Conservation (phyloP, 2,888 invertebrate species). For the Zelleria hepariella region DNA sequence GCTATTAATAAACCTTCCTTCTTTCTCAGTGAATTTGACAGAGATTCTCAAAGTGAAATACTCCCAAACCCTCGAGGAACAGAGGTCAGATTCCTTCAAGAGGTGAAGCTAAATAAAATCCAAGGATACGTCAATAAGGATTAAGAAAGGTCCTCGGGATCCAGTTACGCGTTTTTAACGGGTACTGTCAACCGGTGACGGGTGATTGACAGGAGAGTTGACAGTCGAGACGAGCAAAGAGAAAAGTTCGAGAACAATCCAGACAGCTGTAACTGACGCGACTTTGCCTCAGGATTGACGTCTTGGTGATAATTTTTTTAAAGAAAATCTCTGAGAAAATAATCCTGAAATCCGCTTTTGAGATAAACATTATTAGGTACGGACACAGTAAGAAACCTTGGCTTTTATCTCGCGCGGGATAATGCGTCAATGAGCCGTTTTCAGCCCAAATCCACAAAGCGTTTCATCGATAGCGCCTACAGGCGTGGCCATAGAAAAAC, state of each 20-base stretch:
- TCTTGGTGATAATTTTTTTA: not conserved
- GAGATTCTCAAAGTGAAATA: not conserved
- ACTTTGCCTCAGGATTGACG: not conserved
- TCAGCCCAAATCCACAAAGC: too few relatives aligned
- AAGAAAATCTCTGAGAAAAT: not conserved
- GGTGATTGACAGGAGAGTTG: slow-evolving; percentile 33
- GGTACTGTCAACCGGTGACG: slow-evolving; percentile 40
- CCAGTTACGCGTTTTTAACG: slow-evolving; percentile 30
- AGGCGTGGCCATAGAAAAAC: too few relatives aligned
- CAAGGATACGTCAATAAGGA: slow-evolving; percentile 40
- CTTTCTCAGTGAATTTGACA: not conserved
- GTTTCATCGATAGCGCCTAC: too few relatives aligned
- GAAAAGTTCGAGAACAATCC: not conserved
- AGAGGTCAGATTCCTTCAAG: not conserved
- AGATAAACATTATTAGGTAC: too few relatives aligned
- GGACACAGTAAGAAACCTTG: too few relatives aligned
- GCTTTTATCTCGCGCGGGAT: too few relatives aligned
- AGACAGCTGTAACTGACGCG: not conserved
- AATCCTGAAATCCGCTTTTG: not conserved
- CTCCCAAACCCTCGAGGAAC: not conserved
- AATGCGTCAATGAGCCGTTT: too few relatives aligned
- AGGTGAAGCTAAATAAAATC: not conserved
- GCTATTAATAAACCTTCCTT: slow-evolving; percentile 38
- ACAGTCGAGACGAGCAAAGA: slow-evolving; percentile 14
- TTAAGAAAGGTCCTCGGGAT: slow-evolving; percentile 38